Percentiles rank a stretch among this genome's conserved stretches.
phyloP scores from a whole-genome alignment of 2,113 vertebrate species.

The Furnarius figulus region DNA sequence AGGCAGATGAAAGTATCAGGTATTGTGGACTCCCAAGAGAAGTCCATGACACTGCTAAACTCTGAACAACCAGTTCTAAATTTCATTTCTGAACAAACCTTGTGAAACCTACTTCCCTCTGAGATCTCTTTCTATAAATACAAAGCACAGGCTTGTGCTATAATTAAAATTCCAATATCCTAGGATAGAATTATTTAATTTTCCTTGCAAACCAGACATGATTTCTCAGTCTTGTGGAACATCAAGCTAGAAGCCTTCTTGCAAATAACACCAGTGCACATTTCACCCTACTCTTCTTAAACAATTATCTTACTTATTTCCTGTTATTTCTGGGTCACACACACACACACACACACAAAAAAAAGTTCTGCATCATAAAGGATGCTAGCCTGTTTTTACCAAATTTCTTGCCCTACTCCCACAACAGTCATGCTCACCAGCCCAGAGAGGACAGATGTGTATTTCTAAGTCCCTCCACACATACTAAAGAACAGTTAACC shows the following conservation, averaged over 20 bases:
- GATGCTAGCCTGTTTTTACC: neutral
- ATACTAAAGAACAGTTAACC: neutral
- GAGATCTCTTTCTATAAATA: neutral
- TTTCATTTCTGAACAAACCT: neutral
- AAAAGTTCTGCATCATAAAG: neutral
- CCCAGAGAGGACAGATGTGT: neutral
- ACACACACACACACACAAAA: neutral
- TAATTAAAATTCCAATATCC: neutral
- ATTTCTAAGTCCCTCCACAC: neutral
- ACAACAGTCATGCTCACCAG: neutral
- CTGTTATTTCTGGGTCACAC: neutral
- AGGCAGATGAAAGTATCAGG: neutral
- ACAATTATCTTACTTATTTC: neutral
- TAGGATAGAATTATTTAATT: neutral
- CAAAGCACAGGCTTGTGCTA: neutral
- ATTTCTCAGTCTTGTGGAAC: neutral
- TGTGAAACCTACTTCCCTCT: neutral
- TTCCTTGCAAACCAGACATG: neutral
- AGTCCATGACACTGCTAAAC: neutral
- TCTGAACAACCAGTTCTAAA: neutral
- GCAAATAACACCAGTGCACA: neutral
- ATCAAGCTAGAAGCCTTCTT: neutral
- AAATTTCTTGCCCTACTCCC: neutral
- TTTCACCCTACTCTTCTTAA: neutral
- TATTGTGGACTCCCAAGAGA: neutral